Conservation (phyloP, 2,797 vertebrate species). For the Acanthurus tractus region DNA sequence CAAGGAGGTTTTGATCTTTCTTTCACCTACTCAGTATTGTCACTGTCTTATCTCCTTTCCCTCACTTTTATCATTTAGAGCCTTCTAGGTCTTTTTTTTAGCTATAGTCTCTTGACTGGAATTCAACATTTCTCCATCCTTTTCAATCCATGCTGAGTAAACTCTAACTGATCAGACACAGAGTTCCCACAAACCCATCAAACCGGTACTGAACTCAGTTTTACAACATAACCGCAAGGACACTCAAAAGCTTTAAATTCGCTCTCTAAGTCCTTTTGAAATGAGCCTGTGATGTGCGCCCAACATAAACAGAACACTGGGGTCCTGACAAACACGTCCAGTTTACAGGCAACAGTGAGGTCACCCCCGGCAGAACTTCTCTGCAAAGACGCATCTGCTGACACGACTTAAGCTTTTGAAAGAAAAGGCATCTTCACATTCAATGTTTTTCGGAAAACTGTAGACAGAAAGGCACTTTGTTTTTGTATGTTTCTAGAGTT, state of each 20-base stretch:
- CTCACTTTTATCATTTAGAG: background rate
- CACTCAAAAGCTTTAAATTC: constrained; percentile 57
- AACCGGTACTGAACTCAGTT: constrained; percentile 44
- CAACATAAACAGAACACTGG: constrained; percentile 77
- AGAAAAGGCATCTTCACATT: background rate
- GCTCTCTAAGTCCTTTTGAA: constrained; percentile 61
- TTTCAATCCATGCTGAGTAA: background rate
- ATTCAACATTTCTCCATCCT: constrained; percentile 11
- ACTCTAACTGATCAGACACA: constrained; percentile 15
- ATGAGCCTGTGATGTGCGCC: constrained; percentile 71
- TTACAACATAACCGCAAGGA: constrained; percentile 52
- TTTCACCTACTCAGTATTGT: background rate
- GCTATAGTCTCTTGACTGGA: background rate
- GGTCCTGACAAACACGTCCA: constrained; percentile 72
- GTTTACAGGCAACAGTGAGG: constrained; percentile 72
- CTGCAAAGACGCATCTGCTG: constrained; percentile 28
- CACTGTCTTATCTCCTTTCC: background rate
- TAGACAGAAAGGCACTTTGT: background rate
- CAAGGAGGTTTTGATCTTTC: background rate
- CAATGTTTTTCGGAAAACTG: constrained; percentile 9
- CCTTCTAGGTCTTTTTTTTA: background rate
- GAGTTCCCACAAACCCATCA: constrained; percentile 60
- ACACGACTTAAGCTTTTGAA: constrained; percentile 2
- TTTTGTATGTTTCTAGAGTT: background rate
- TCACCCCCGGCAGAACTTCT: constrained; percentile 36